Conservation (phyloP, 64 coral and sea anemone species). For the Acropora tenuis region DNA sequence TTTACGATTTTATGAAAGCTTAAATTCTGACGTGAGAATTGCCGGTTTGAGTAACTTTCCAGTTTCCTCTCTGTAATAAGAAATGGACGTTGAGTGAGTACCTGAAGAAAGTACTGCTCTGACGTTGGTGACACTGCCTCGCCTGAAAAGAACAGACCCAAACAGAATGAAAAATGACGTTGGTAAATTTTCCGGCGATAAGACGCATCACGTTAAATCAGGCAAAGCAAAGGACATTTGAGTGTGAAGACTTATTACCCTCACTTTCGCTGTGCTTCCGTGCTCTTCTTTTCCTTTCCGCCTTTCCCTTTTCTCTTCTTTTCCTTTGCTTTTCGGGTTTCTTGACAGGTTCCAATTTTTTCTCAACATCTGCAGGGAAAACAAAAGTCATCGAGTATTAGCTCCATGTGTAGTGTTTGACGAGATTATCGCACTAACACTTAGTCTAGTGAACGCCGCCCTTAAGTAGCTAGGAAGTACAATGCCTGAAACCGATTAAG, state of each 20-base stretch:
- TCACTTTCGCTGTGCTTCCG: background rate
- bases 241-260: background rate
- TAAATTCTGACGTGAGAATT: too few relatives aligned
- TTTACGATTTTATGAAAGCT: too few relatives aligned
- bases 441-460: too few relatives aligned
- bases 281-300: background rate
- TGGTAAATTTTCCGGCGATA: background rate
- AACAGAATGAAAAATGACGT: background rate
- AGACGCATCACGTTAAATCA: too few relatives aligned
- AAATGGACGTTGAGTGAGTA: background rate
- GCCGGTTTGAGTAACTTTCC: too few relatives aligned
- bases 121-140: slow-evolving; percentile 1
- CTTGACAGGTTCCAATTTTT: background rate
- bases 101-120: slow-evolving; percentile 49
- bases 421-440: too few relatives aligned
- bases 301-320: background rate
- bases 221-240: too few relatives aligned
- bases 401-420: too few relatives aligned
- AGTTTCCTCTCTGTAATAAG: background rate
- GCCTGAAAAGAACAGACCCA: background rate
- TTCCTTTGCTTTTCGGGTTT: background rate
- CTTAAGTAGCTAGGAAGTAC: too few relatives aligned
- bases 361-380: background rate
- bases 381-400: background rate
- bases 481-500: background rate